Percentiles rank a stretch among this genome's conserved stretches.
Evolutionary conservation across 2,113 vertebrate species (phyloP).

Genomic region (Oenanthe oenanthe): DNA sequence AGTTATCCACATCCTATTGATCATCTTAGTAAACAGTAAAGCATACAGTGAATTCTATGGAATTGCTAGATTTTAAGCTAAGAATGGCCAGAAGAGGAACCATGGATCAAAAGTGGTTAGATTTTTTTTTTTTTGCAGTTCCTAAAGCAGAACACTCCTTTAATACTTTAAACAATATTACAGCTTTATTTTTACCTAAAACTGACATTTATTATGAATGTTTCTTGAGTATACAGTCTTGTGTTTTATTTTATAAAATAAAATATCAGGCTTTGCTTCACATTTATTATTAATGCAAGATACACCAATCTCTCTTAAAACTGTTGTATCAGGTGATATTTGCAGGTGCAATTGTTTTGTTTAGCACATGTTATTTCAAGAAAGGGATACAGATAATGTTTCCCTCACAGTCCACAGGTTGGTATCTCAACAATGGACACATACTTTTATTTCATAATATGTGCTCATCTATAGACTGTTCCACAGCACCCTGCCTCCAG

Average conservation of each 20-base stretch:
- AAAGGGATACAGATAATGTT: background rate
- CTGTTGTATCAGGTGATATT: constrained; percentile 51
- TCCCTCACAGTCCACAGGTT: background rate
- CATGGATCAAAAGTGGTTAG: background rate
- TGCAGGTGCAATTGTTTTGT: constrained; percentile 57
- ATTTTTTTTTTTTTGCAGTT: background rate
- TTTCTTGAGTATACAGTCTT: constrained; percentile 31
- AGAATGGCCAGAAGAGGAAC: background rate
- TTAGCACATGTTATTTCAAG: constrained; percentile 25
- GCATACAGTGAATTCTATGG: background rate
- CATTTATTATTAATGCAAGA: constrained; percentile 69
- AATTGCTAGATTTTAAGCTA: background rate
- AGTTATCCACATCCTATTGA: background rate
- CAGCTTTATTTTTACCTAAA: background rate
- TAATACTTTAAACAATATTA: background rate
- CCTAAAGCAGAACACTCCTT: background rate
- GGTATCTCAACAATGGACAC: background rate
- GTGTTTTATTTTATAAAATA: constrained; percentile 47
- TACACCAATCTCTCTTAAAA: constrained; percentile 51
- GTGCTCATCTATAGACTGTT: background rate
- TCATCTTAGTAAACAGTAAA: background rate
- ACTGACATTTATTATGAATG: constrained; percentile 32
- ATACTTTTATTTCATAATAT: background rate
- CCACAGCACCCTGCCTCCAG: rapidly evolving
- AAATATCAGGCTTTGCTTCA: constrained; percentile 47